Evolutionary conservation across 2,888 invertebrate species (phyloP).

Genomic region (Arrhopalites spinosus): DNA sequence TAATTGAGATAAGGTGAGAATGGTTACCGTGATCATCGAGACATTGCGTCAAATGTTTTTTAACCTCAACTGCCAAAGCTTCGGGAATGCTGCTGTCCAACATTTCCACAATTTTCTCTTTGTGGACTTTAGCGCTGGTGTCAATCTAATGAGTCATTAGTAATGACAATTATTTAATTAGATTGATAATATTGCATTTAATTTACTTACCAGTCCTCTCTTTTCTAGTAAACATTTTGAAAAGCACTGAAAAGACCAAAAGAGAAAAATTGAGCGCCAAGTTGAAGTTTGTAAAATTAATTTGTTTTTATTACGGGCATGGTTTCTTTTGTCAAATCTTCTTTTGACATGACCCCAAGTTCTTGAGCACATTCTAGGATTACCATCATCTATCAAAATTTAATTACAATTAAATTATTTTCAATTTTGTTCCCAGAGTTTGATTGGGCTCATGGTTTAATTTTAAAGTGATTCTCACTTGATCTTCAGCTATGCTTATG

Average conservation of each 20-base stretch:
- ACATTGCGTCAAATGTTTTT: conserved; percentile 29
- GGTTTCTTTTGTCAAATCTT: conserved; percentile 24
- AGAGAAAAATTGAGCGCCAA: neutral
- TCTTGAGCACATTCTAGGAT: conserved; percentile 36
- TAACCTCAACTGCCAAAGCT: conserved; percentile 18
- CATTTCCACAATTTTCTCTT: conserved; percentile 27
- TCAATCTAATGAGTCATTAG: conserved; percentile 10
- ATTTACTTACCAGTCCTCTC: conserved; percentile 22
- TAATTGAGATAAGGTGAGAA: no score
- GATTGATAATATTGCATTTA: neutral
- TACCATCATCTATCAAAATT: conserved; percentile 24
- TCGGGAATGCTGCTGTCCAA: conserved; percentile 21
- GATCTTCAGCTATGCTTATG: conserved; percentile 2
- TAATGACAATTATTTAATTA: neutral
- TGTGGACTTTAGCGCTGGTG: conserved; percentile 21
- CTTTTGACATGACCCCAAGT: conserved; percentile 21
- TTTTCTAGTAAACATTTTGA: conserved; percentile 29
- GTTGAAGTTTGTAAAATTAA: neutral
- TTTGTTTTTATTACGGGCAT: conserved; percentile 25
- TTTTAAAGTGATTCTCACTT: neutral
- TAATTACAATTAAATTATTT: neutral
- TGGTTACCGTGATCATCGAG: conserved; percentile 27
- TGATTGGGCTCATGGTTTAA: neutral
- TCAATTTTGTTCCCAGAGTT: neutral
- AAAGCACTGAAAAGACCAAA: conserved; percentile 5